Conservation (phyloP, 2,113 vertebrate species). For the Oncorhynchus gorbuscha region DNA sequence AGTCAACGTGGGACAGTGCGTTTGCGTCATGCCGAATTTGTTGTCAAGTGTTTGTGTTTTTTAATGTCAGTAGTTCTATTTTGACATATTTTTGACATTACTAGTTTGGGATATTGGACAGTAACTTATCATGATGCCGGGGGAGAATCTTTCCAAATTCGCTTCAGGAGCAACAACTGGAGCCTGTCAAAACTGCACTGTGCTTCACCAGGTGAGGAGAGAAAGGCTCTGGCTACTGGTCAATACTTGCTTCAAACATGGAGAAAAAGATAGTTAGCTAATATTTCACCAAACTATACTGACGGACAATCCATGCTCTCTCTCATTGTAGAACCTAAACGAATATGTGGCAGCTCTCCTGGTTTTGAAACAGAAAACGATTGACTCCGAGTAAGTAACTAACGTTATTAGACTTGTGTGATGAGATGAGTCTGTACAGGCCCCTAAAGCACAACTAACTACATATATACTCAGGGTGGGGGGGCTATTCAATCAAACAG, state of each 20-base stretch:
- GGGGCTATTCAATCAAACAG: too few species aligned
- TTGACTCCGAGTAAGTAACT: conserved; percentile 88
- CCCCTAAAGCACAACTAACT: too few species aligned
- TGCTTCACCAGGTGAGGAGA: conserved; percentile 80
- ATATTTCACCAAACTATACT: neutral
- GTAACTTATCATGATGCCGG: conserved; percentile 87
- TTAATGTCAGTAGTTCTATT: conserved; percentile 10
- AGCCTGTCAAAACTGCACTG: conserved; percentile 83
- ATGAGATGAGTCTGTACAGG: neutral
- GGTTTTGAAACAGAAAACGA: conserved; percentile 91
- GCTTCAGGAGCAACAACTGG: conserved; percentile 73
- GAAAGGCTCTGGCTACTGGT: neutral
- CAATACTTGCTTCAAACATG: neutral
- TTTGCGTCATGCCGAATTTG: conserved; percentile 49
- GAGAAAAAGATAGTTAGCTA: neutral
- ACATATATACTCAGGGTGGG: too few species aligned
- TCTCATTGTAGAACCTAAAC: conserved; percentile 81
- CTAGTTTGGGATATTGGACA: neutral
- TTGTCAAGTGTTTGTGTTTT: conserved; percentile 40
- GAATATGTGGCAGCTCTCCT: conserved; percentile 90
- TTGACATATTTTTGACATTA: neutral
- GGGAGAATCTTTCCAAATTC: conserved; percentile 79
- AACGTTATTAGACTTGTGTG: neutral
- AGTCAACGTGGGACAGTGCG: conserved; percentile 59
- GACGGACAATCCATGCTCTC: neutral